Conservation (phyloP, 2,113 vertebrate species). For the Cygnus atratus region DNA sequence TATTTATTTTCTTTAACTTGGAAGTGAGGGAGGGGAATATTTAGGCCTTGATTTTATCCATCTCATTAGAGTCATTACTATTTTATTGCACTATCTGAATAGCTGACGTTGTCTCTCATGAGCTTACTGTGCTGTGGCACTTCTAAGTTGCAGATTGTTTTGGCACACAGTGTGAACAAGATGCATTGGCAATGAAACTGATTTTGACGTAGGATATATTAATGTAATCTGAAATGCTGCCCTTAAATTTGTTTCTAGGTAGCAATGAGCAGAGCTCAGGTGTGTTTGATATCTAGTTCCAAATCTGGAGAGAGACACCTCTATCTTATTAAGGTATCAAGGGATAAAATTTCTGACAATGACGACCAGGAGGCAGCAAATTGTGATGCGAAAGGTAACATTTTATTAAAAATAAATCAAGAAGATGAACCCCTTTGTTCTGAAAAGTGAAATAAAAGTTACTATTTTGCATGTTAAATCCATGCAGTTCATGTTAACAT, state of each 20-base stretch:
- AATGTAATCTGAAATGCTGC: conserved; percentile 1
- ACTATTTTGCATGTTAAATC: background rate
- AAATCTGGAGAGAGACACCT: conserved; percentile 87
- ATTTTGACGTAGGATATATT: background rate
- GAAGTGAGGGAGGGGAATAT: background rate
- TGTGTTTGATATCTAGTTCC: conserved; percentile 87
- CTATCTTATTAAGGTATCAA: conserved; percentile 86
- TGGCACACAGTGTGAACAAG: background rate
- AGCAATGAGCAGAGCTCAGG: conserved; percentile 94
- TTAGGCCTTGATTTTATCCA: background rate
- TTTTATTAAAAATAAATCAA: background rate
- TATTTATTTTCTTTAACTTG: background rate
- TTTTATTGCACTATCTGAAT: background rate
- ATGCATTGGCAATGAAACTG: background rate
- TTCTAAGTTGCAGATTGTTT: background rate
- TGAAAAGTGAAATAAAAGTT: background rate
- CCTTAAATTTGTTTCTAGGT: conserved; percentile 80
- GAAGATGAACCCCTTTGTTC: background rate
- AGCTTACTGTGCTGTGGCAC: background rate
- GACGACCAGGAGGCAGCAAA: conserved; percentile 92
- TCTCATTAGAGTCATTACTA: background rate
- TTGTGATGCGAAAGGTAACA: conserved; percentile 89
- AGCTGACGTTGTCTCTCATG: background rate
- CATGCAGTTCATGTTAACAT: background rate
- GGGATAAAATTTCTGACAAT: conserved; percentile 84